Conservation (phyloP, 1,140 invertebrate genomes). For the Acromyrmex charruanus region DNA sequence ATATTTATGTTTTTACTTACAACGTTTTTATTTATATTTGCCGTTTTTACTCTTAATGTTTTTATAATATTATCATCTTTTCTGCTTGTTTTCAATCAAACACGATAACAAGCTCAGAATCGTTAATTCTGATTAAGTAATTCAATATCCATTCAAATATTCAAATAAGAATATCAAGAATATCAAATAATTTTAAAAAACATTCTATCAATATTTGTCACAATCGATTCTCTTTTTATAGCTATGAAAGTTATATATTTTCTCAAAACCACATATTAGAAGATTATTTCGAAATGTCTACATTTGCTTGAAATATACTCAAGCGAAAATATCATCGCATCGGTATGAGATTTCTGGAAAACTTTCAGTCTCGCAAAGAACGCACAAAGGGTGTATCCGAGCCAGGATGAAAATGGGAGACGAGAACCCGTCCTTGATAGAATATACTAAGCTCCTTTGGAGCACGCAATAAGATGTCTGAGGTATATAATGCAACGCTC, state of each 20-base stretch:
- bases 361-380: background rate
- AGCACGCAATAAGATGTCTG: conserved; percentile 3
- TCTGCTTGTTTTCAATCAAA: too few species aligned
- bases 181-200: conserved; percentile 1
- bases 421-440: background rate
- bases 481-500: background rate
- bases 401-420: background rate
- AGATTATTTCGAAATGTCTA: background rate
- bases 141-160: background rate
- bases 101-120: too few species aligned
- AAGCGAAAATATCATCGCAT: background rate
- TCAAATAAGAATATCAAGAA: background rate
- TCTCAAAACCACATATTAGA: background rate
- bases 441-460: conserved; percentile 14
- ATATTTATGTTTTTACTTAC: too few species aligned
- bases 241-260: conserved; percentile 1
- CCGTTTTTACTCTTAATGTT: too few species aligned
- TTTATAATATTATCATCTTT: too few species aligned
- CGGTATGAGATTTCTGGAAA: conserved; percentile 47
- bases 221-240: background rate
- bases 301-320: background rate
- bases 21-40: too few species aligned
- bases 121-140: too few species aligned
- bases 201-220: background rate
- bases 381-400: conserved; percentile 6